Evolutionary conservation across 2,113 vertebrate genomes (phyloP), one percentile per base, ranked within the genome.

Genomic region (Lepus europaeus): DNA sequence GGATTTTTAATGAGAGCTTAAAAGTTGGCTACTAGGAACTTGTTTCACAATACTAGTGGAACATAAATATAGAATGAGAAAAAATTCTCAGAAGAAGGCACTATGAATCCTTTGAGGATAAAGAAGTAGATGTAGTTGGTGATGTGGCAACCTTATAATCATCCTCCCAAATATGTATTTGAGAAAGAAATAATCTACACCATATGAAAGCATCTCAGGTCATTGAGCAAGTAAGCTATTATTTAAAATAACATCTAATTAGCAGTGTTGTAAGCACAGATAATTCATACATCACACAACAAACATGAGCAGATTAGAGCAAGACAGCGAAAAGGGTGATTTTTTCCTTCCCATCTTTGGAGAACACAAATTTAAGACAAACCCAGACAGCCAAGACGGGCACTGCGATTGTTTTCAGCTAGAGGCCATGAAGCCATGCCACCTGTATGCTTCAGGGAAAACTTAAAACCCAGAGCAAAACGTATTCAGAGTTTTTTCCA

Each of bases 211-310:
- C 45, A 88, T 93, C 92, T 92, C 92, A 86, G 93, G 85, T 80
- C 97, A 97, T 0, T 82, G 90, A 94, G 77, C 93, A 95, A 93
- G 94, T 53, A 96, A 93, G 96, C 80, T 92, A 79, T 95, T 94
- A 97, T 93, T 96, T 93, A 96, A 95, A 81, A 61, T 74, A 96
- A 45, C 84, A 19, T 89, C 53, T 93, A 97, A 96, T 94, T 92
- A 95, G 81, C 74, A 27, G 76, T 68, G 66, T 66, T 53, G 56
- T 77, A 95, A 91, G 70, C 92, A 96, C 69, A 93, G 88, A 81
- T 94, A 87, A 86, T 85, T 94, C 93, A 66, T 19, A 39, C 12
- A 36, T 88, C 81, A 91, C 73, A 84, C 90, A 49, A 66, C 4
- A 6, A 27, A 27, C 27, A 7, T 3, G 6, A 61, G 53, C 23